Base-by-base conservation (phyloP, 2,797 vertebrate genomes). In the Chaetophractus vellerosus region DNA sequence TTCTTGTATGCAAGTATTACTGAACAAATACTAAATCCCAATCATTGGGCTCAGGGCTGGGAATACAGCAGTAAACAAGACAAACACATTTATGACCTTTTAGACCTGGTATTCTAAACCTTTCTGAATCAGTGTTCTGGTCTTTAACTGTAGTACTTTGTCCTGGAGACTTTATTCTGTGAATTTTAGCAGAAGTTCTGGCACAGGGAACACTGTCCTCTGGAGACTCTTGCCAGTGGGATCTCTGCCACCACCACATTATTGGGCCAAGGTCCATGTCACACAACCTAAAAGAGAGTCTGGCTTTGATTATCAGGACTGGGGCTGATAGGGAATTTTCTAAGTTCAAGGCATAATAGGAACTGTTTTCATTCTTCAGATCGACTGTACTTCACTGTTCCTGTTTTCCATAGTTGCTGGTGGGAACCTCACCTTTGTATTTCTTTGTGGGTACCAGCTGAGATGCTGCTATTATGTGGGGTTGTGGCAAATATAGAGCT, bases 331-430 rank as follows among this genome's bases (percentile, higher is more conserved):
- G 89, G 48, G 31, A 55, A 59, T 63, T 78, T 78, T 87, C 16
- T 78, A 83, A 7, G 15, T 76, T 91, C 24, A 71, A 19, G 31
- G 9, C 66, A 69, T 21, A n/a, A 33, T 26, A 74, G 50, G 48
- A 69, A 57, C 82, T 33, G 61, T 74, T 63, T 81, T 24, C 28
- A 45, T 75, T 92, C 76, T 87, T 78, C 41, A 69, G 10, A 86
- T 2, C 68, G 36, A 7, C 2, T 8, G n/a, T 45, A 11, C 24
- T 87, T 79, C 50, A 21, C 41, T 64, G 15, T 19, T 48, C 38
- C 7, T 86, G 59, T 59, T 63, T 10, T 18, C 26, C 26, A 10
- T 6, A 71, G 28, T 63, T 69, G 45, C 41, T 38, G 31, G 23
- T 26, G 21, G 41, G 19, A 74, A 61, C 1, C 31, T 89, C 24